Evolutionary conservation across 2,888 invertebrate genomes (phyloP), one percentile per base, ranked within the genome.

Genomic region (Linnaemya vulpina): DNA sequence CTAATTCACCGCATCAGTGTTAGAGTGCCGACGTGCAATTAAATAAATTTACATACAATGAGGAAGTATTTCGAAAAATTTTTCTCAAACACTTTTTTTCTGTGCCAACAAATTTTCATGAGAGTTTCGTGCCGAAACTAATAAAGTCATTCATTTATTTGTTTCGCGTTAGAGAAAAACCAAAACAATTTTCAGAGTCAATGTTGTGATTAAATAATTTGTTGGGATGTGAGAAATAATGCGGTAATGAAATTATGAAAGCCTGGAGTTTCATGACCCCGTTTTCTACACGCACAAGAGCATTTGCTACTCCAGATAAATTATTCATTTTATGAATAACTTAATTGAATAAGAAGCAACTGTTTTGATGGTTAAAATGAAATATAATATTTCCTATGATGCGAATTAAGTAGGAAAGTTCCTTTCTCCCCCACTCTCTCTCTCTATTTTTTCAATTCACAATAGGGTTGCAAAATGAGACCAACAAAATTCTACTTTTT

Each of bases 11-110:
- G 46, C 55, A 67, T 40, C 65, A 40, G 7, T n/a, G n/a, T 40
- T 65, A 20, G 13, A 10, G 35, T 58, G 15, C 15, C 38, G 43
- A 22, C 67, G 30, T 51, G 51, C 81, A 81, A 81, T 81, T 84
- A 58, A 38, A 10, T 71, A 4, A 10, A 81, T 81, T 81, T 77
- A 77, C 77, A 77, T 81, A 77, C 84, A 84, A 84, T 81, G 51
- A 84, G 84, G 84, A 81, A 84, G 81, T 46, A 35, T 70, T 79
- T 75, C 51, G 51, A 13, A 30, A 20, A 20, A 63, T 46, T 75
- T 70, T 63, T 75, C 58, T 22, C 51, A 68, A 68, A 49, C 63
- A 43, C 10, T 20, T 38, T 30, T 49, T 58, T 68, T 55, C 5
- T 30, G 30, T 46, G 40, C 51, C 43, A 65, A 20, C 17, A 55